Base-by-base conservation (phyloP, 2,888 invertebrate species). In the Saturnia japonica region DNA sequence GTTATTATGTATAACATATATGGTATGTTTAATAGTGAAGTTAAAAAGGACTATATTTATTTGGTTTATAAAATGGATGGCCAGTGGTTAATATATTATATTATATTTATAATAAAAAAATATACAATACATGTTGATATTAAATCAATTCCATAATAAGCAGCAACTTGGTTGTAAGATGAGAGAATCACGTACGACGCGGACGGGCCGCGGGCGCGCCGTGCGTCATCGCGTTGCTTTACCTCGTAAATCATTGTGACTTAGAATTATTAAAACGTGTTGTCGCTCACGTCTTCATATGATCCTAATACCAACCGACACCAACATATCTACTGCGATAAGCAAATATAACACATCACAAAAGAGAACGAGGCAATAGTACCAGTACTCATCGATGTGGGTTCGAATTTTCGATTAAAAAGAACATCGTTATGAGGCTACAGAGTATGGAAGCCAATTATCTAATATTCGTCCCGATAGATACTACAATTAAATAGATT, bases 261-360 rank as follows among this genome's bases (percentile, higher is more conserved):
- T 57, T 57, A 19, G 57, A 57, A 57, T 57, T 57, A 57, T 57
- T 57, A 57, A 57, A 57, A 57, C 57, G 57, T 25, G 57, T 57
- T 57, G 57, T 25, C 57, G 57, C 25, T 57, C 25, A 25, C 57
- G 14, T 57, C 57, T 57, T 57, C 4, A 57, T 12, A 57, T 11
- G 12, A 57, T 57, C 57, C 25, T 25, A 57, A 57, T 57, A 57
- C 34, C 34, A 34, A 34, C 34, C 34, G 2, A 34, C 34, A 6
- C 2, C 34, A 4, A 34, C 57, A 25, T 57, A 57, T 8, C 22
- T 57, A 25, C 25, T 25, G 25, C 3, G 0, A 57, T 3, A 57
- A 1, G 14, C 19, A 51, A 19, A 28, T 25, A 28, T 25, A 8
- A 7, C 1, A 7, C 22, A n/a, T 54, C 54, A 54, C 22, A 54